phyloP scores from a whole-genome alignment of 2,113 vertebrate species.

The Oncorhynchus kisutch region DNA sequence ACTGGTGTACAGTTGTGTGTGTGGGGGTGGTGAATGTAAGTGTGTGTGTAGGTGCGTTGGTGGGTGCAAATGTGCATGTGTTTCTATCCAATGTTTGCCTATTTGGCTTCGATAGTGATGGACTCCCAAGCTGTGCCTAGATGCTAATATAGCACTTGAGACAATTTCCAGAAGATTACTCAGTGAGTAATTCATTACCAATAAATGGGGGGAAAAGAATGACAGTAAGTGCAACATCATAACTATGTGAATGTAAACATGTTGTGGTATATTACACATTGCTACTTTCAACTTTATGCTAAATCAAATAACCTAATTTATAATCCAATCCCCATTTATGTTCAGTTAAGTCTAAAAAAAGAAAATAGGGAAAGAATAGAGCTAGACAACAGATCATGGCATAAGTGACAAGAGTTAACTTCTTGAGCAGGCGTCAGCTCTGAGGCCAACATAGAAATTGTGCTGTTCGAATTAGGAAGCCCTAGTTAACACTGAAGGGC shows the following conservation, averaged over 20 bases:
- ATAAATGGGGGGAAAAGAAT: not conserved
- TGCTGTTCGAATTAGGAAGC: conserved; percentile 3
- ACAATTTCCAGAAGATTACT: not conserved
- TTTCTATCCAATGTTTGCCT: no score
- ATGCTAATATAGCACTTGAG: not conserved
- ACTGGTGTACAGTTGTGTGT: not conserved
- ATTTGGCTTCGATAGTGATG: not conserved
- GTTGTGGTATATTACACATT: not conserved
- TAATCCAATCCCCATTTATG: no score
- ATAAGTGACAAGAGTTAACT: not conserved
- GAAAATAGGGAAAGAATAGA: not conserved
- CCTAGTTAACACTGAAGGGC: conserved; percentile 33
- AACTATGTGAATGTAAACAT: not conserved
- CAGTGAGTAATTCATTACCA: not conserved
- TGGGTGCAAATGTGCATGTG: no score
- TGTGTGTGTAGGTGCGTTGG: not conserved
- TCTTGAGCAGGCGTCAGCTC: not conserved
- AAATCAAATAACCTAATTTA: not conserved
- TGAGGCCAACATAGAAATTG: not conserved
- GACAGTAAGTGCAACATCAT: not conserved
- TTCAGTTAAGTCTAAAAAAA: not conserved
- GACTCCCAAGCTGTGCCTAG: not conserved
- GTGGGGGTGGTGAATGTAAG: not conserved
- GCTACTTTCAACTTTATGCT: not conserved
- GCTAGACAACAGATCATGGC: not conserved